Evolutionary conservation across 2,113 vertebrate species (phyloP).

Genomic region (Orientallactaga bullata): DNA sequence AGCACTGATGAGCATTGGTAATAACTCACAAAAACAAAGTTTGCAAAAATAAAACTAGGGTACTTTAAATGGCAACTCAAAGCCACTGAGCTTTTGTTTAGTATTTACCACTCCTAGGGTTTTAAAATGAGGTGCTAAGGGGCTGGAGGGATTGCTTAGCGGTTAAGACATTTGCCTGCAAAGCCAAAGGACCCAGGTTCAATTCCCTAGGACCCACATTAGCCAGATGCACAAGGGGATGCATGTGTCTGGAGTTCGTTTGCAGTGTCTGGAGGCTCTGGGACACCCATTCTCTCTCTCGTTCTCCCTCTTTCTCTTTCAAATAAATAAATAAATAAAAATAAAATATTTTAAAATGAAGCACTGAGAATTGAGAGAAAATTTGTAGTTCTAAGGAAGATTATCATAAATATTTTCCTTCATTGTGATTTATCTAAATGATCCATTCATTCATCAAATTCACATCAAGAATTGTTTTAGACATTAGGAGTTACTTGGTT

Average conservation of each 20-base stretch:
- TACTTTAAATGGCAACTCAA: neutral
- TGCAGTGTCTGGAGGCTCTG: too few relatives aligned
- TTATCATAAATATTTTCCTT: neutral
- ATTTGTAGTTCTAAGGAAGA: neutral
- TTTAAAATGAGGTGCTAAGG: constrained; percentile 1
- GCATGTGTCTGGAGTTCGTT: too few relatives aligned
- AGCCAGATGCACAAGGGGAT: too few relatives aligned
- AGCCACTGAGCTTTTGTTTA: neutral
- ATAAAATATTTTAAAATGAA: constrained; percentile 34
- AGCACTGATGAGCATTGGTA: neutral
- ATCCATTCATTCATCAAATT: neutral
- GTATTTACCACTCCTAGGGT: neutral
- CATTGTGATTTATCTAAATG: neutral
- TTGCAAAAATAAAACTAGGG: neutral
- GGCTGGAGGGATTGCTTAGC: too few relatives aligned
- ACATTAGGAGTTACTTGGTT: neutral
- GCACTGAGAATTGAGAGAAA: neutral
- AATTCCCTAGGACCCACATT: too few relatives aligned
- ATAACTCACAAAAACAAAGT: neutral
- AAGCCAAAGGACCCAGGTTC: too few relatives aligned
- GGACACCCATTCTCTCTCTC: too few relatives aligned
- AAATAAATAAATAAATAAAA: too few relatives aligned
- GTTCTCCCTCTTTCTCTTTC: too few relatives aligned
- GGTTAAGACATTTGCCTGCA: too few relatives aligned
- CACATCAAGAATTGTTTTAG: constrained; percentile 20